Conservation (phyloP, 2,113 vertebrate species). For the Coryphaenoides rupestris region DNA sequence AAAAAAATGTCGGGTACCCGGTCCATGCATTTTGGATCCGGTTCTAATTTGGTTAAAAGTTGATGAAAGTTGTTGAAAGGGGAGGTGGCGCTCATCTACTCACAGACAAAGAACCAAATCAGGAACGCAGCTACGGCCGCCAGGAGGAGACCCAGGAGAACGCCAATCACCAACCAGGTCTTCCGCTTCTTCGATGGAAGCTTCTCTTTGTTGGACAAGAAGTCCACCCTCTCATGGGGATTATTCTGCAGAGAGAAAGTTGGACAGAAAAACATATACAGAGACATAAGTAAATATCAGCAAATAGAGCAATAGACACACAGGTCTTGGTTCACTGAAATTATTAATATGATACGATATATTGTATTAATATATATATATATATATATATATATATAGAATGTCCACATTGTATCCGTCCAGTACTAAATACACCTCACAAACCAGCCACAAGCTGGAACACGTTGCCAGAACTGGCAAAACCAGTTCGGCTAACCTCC, state of each 20-base stretch:
- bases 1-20: too few species aligned
- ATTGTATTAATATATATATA: too few species aligned
- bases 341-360: too few species aligned
- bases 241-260: conserved; percentile 27
- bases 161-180: conserved; percentile 42
- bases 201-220: conserved; percentile 58
- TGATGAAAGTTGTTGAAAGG: too few species aligned
- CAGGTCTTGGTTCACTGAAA: too few species aligned
- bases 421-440: background rate
- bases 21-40: too few species aligned
- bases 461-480: conserved; percentile 12
- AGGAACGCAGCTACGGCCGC: conserved; percentile 60
- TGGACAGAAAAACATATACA: background rate
- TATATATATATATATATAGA: too few species aligned
- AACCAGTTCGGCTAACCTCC: conserved; percentile 39
- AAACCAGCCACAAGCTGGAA: conserved; percentile 26
- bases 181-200: conserved; percentile 27
- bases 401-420: background rate
- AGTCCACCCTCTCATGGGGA: conserved; percentile 54
- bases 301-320: too few species aligned
- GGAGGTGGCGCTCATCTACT: conserved; percentile 19
- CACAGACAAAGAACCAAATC: conserved; percentile 70
- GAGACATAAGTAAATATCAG: too few species aligned
- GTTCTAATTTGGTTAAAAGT: too few species aligned
- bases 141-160: conserved; percentile 47